Evolutionary conservation across 2,113 vertebrate genomes (phyloP), one percentile per base, ranked within the genome.

Genomic region (Zosterops japonicus): DNA sequence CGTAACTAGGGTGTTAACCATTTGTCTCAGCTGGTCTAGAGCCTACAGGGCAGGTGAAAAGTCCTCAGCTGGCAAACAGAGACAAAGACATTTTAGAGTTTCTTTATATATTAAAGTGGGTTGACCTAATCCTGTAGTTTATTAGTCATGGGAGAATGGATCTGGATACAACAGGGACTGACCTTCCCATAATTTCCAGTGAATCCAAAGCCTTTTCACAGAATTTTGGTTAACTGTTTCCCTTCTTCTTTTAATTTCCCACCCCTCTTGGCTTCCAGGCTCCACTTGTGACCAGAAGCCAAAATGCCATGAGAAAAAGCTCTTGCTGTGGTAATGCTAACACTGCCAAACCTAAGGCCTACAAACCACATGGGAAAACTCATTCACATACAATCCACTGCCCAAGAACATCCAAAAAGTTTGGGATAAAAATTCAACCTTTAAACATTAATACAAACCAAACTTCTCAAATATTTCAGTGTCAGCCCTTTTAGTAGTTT

Each of bases 281-380:
- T 96, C 23, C 42, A 61, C 89, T 96, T 97, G 93, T 87, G 95
- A 97, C 95, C 74, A 56, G 95, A 97, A 98, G 97, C 94, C 97
- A 97, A 97, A 97, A 97, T 95, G 94, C 97, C 95, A 65, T 96
- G 97, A 97, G 97, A 97, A 97, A 96, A 98, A 97, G 77, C 91
- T 97, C 95, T 96, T 98, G 96, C 97, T 97, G 96, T 96, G 97
- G 95, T 88, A 95, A 93, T 95, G 95, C 92, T 89, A 93, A 87
- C 55, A 74, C 81, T 94, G 95, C 86, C 92, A 97, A 97, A 92
- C 95, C 96, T 64, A 95, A 97, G 94, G 89, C 92, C 95, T 96
- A 91, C 79, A 94, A 97, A 96, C 94, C 95, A 96, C 95, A 91
- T 4, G 87, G 95, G 97, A 93, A 96, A 97, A 95, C 94, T 92